A percentile compares a stretch with the other conserved stretches of the same genome.
Conservation (phyloP, 92 coral and sea anemone species). For the Zoanthus solanderi region DNA sequence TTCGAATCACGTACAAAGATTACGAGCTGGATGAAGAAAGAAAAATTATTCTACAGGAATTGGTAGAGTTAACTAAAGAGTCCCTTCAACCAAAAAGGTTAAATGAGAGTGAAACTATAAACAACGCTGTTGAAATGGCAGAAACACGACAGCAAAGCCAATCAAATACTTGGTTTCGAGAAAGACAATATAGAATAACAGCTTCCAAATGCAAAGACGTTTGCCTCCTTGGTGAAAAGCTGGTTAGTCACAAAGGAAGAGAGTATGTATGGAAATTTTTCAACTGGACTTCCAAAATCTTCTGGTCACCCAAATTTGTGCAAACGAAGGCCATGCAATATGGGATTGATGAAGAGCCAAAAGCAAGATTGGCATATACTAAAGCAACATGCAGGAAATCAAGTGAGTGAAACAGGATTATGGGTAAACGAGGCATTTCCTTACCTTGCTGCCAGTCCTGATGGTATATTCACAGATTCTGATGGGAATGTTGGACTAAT, state of each 20-base stretch:
- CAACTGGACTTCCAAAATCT: conserved; percentile 41
- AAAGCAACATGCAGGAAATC: too few species aligned
- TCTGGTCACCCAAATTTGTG: conserved; percentile 46
- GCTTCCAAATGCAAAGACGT: conserved; percentile 34
- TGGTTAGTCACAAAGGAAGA: conserved; percentile 19
- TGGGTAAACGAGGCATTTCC: too few species aligned
- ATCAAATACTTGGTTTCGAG: conserved; percentile 21
- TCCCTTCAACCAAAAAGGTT: not conserved
- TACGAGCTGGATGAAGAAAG: conserved; percentile 1
- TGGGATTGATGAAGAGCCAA: too few species aligned
- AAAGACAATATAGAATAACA: conserved; percentile 33
- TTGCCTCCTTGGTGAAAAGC: conserved; percentile 24
- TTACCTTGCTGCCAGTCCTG: too few species aligned
- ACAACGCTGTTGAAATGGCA: conserved; percentile 21
- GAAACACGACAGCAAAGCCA: conserved; percentile 36
- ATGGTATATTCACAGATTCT: too few species aligned
- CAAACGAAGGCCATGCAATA: not conserved
- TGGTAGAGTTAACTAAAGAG: conserved; percentile 3
- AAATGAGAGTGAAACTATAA: not conserved
- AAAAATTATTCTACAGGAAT: conserved; percentile 13
- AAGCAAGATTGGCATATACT: too few species aligned
- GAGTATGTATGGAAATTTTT: conserved; percentile 35
- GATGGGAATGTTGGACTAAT: too few species aligned
- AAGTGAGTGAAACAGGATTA: too few species aligned
- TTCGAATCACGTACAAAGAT: conserved; percentile 20